Base-by-base conservation (phyloP, 2,888 invertebrate genomes). In the Drosophila anomalata region DNA sequence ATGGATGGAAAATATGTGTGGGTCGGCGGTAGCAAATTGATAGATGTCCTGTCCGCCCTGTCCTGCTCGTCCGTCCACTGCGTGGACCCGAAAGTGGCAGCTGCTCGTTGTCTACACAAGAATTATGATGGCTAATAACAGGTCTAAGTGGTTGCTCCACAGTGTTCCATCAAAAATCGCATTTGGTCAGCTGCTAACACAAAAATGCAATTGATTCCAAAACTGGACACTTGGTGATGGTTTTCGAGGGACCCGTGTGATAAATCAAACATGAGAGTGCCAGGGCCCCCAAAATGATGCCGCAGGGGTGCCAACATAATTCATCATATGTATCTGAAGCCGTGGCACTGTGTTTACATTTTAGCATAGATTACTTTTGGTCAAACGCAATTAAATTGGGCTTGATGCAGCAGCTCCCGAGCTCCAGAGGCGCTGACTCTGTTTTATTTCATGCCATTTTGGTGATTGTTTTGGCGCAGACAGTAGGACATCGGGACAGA, bases 371-470 rank as follows among this genome's bases (percentile, higher is more conserved):
- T 46, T 59, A 41, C 53, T 66, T 70, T 46, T 62, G 60, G 36
- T 60, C 50, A 70, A 60, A 75, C 70, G 65, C 78, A 78, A 77
- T 77, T 76, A 72, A 70, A 60, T 70, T 42, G 53, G 59, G 74
- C 55, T 74, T 56, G 42, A 57, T 62, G 53, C 24, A 56, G 53
- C 24, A 56, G 46, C 33, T 56, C 48, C 52, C 47, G 36, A 14
- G 47, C 36, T 54, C 51, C 48, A 51, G 31, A 24, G 58, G 41
- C 58, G 20, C 50, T 17, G 54, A 36, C 70, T 41, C 52, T 24
- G 29, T 50, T 62, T 61, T 61, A 68, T 70, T 66, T 20, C 33
- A 50, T 48, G 48, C 48, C 33, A 62, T 50, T 63, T 33, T 33
- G 20, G 39, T 33, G 59, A 48, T 51, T 56, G 53, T 57, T 55